phyloP scores from a whole-genome alignment of 2,113 vertebrate species.

The Phaetusa simplex region DNA sequence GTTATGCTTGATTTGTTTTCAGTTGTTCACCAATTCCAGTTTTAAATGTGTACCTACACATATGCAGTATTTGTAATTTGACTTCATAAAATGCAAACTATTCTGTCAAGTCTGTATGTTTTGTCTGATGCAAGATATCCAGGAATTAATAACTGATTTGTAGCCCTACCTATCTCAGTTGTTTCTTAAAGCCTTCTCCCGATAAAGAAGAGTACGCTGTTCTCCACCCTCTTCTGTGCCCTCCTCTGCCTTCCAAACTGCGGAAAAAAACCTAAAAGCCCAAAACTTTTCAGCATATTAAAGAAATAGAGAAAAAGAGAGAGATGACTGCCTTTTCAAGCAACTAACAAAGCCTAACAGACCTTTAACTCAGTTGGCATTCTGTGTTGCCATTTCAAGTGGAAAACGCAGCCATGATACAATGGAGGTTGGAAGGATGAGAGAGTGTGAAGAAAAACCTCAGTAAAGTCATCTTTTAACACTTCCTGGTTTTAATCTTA shows the following conservation, averaged over 20 bases:
- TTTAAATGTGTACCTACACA: not conserved
- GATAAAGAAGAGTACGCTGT: not conserved
- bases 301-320: not conserved
- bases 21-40: not conserved
- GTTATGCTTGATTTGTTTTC: not conserved
- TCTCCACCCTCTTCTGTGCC: not conserved
- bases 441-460: not conserved
- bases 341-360: not conserved
- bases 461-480: not conserved
- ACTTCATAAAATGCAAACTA: not conserved
- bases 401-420: not conserved
- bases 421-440: not conserved
- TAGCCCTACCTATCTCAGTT: not conserved
- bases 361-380: not conserved
- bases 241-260: not conserved
- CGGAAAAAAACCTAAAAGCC: not conserved
- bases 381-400: not conserved
- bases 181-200: not conserved
- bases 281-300: not conserved
- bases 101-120: not conserved
- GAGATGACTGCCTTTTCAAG: not conserved
- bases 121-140: not conserved
- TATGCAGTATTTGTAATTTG: not conserved
- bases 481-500: not conserved
- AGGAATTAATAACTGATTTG: not conserved